Conservation (phyloP, 2,888 invertebrate genomes). For the Allolobophora icterica region DNA sequence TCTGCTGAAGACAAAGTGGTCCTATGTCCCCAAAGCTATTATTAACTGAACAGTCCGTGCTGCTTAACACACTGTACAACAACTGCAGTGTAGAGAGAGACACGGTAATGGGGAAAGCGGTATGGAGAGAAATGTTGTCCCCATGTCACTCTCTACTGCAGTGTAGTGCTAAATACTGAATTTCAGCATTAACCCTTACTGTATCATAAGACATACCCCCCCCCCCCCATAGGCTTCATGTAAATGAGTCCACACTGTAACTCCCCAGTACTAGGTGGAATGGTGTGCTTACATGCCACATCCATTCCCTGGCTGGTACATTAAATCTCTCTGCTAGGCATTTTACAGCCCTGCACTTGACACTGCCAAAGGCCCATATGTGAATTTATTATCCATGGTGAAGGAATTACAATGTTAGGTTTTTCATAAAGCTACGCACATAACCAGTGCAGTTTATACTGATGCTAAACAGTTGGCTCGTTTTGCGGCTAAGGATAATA, state of each 20-base stretch:
- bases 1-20: no score
- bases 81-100: no score
- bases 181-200: no score
- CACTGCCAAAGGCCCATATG: neutral
- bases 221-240: no score
- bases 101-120: no score
- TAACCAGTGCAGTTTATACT: neutral
- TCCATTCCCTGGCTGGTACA: neutral
- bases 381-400: neutral
- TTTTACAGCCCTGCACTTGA: neutral
- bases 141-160: no score
- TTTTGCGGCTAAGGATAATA: neutral
- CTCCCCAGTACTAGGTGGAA: conserved; percentile 14
- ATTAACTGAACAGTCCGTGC: no score
- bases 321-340: neutral
- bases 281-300: neutral
- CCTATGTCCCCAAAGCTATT: no score
- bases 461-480: neutral
- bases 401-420: neutral
- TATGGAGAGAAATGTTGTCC: no score
- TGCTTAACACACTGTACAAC: no score
- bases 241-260: neutral
- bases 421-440: neutral
- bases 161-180: no score
- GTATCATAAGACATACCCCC: no score